Conservation (phyloP, 1,140 invertebrate genomes). For the Potamilus streckersoni region DNA sequence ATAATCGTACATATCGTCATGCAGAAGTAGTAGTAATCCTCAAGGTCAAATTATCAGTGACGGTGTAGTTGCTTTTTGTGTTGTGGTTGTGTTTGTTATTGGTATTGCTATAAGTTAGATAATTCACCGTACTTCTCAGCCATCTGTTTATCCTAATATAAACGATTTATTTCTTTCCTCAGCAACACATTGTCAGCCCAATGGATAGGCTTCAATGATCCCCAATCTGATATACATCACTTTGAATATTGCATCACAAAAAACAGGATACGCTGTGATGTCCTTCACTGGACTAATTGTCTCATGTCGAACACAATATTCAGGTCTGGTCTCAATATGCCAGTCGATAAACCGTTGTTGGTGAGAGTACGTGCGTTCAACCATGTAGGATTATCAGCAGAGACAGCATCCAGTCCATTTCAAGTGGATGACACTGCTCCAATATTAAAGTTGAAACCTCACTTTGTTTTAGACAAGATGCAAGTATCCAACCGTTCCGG, state of each 20-base stretch:
- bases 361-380: conserved; percentile 24
- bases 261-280: conserved; percentile 11
- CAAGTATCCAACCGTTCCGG: background rate
- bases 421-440: conserved; percentile 18
- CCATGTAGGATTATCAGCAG: conserved; percentile 18
- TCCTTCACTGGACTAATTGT: conserved; percentile 7
- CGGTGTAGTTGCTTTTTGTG: too few species aligned
- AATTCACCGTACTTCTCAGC: too few species aligned
- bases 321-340: conserved; percentile 8
- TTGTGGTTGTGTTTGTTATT: too few species aligned
- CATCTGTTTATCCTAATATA: too few species aligned
- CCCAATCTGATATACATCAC: conserved; percentile 33
- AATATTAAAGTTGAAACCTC: background rate
- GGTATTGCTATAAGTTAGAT: too few species aligned
- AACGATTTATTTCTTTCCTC: background rate
- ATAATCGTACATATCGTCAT: too few species aligned
- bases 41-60: too few species aligned
- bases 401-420: conserved; percentile 25
- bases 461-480: background rate
- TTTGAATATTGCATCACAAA: conserved; percentile 29
- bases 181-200: conserved; percentile 21
- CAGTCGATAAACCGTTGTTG: conserved; percentile 16
- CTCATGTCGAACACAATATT: conserved; percentile 13
- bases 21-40: too few species aligned
- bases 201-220: conserved; percentile 38